phyloP scores from a whole-genome alignment of 2,797 vertebrate genomes.

The Pelodytes ibericus region DNA sequence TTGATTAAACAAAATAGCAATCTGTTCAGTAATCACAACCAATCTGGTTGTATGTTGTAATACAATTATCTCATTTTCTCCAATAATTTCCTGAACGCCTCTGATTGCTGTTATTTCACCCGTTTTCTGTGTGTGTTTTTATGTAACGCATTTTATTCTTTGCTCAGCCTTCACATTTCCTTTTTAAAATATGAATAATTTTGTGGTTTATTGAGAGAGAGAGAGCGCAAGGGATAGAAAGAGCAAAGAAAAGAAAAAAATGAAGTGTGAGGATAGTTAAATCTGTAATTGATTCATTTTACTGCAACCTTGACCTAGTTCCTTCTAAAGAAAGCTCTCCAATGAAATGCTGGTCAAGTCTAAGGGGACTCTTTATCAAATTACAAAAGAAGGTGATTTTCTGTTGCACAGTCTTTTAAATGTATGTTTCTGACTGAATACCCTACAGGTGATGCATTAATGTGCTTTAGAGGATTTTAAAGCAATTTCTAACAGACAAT shows the following conservation, averaged over 20 bases:
- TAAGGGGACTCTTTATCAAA: constrained; percentile 19
- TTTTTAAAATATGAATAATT: constrained; percentile 55
- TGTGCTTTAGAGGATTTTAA: background rate
- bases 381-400: constrained; percentile 1
- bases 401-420: constrained; percentile 6
- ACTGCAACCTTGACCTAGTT: constrained; percentile 35
- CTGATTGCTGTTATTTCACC: constrained; percentile 58
- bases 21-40: constrained; percentile 58
- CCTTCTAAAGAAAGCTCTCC: constrained; percentile 15
- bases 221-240: background rate
- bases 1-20: constrained; percentile 58
- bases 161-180: constrained; percentile 50
- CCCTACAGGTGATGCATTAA: constrained; percentile 39
- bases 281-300: constrained; percentile 57
- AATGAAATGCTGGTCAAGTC: constrained; percentile 24
- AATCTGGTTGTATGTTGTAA: constrained; percentile 61
- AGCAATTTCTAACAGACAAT: constrained; percentile 12
- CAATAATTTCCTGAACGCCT: constrained; percentile 63
- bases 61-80: constrained; percentile 70
- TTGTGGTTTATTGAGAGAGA: constrained; percentile 27
- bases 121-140: constrained; percentile 50
- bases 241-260: background rate
- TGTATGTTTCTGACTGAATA: background rate
- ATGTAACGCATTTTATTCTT: constrained; percentile 53
- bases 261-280: constrained; percentile 45